Evolutionary conservation across 1,140 invertebrate genomes (phyloP).

Genomic region (Venturia canescens): DNA sequence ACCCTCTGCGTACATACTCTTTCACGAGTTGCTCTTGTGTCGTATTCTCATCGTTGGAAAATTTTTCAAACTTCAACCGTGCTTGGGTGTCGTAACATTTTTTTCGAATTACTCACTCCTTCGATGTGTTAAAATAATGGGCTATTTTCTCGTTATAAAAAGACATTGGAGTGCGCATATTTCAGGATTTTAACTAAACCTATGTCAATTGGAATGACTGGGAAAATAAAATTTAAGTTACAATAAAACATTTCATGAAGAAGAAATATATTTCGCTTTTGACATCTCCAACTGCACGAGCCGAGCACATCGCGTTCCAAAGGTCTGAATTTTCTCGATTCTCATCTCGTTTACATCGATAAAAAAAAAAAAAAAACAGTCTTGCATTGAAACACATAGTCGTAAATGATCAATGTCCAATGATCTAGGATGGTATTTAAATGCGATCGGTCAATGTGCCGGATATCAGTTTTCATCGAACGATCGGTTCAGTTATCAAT

Average conservation of each 20-base stretch:
- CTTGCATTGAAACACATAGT: not conserved
- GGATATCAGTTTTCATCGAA: constrained; percentile 12
- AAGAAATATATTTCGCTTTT: not conserved
- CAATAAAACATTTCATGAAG: not conserved
- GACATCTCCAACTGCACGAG: not conserved
- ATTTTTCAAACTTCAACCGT: not conserved
- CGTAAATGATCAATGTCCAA: not conserved
- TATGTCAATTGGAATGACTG: not conserved
- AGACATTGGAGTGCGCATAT: no score
- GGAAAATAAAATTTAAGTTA: not conserved
- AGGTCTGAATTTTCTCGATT: not conserved
- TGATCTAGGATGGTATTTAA: not conserved
- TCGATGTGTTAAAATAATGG: not conserved
- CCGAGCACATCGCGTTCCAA: constrained; percentile 4
- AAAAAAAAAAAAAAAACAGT: constrained; percentile 6
- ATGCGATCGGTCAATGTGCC: not conserved
- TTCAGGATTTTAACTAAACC: not conserved
- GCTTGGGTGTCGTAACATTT: not conserved
- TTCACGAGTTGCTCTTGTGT: not conserved
- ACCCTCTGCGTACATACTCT: not conserved
- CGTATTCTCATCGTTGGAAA: constrained; percentile 13
- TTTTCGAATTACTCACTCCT: not conserved
- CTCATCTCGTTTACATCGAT: not conserved
- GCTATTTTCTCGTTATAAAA: no score
- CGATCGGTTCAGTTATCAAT: constrained; percentile 6